A percentile compares a stretch with the other conserved stretches of the same genome.
phyloP scores from a whole-genome alignment of 2,797 vertebrate genomes.

The Microcaecilia unicolor region DNA sequence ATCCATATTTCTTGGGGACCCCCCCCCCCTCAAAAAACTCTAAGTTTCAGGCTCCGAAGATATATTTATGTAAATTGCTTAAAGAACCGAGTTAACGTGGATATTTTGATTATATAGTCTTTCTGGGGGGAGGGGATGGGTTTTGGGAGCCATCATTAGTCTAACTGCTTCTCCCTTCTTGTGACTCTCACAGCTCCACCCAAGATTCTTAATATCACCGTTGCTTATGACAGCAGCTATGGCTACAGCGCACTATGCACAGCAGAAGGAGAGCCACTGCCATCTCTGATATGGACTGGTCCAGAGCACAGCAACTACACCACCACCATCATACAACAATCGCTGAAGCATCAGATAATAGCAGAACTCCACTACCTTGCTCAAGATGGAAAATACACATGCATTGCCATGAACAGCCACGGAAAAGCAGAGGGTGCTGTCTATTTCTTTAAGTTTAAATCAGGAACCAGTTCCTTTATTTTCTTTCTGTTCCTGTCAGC shows the following conservation, averaged over 20 bases:
- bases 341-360: constrained; percentile 46
- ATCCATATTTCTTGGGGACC: too few species aligned
- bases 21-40: too few species aligned
- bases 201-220: constrained; percentile 68
- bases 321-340: not conserved
- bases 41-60: too few species aligned
- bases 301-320: constrained; percentile 26
- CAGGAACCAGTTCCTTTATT: constrained; percentile 1
- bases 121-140: too few species aligned
- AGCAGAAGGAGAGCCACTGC: constrained; percentile 75
- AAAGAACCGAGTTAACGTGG: too few species aligned
- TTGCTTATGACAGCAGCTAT: constrained; percentile 47
- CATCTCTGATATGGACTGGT: constrained; percentile 62
- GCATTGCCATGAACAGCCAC: constrained; percentile 71
- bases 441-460: constrained; percentile 59
- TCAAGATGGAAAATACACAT: constrained; percentile 75
- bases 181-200: constrained; percentile 54
- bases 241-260: constrained; percentile 67
- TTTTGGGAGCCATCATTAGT: too few species aligned
- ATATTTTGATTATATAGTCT: too few species aligned
- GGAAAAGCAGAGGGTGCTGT: constrained; percentile 72
- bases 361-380: constrained; percentile 62
- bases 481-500: constrained; percentile 20
- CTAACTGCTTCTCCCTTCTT: not conserved
- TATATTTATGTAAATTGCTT: too few species aligned